A percentile compares a stretch with the other conserved stretches of the same genome.
These are phyloP conservation scores for Drosophila parvula DNA, from an alignment of 1,140 invertebrate genomes.

Conservation along the genomic window DNA sequence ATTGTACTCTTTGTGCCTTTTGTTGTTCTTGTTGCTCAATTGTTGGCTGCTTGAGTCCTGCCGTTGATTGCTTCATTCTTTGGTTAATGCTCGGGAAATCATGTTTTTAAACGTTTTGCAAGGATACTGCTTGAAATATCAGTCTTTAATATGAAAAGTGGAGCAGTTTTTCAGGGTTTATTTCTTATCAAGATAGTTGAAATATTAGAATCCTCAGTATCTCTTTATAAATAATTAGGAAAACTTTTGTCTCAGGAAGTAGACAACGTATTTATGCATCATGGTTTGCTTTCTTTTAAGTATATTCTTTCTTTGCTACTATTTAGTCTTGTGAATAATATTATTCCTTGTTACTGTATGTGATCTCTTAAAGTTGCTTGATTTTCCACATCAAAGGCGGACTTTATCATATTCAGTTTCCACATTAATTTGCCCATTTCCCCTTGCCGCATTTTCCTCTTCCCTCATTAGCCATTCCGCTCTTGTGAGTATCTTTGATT, in stretches of 20 bases:
- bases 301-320: neutral
- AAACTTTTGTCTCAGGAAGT: neutral
- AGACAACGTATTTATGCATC: neutral
- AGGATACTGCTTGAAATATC: neutral
- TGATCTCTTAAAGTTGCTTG: neutral
- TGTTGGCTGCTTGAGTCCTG: constrained; percentile 44
- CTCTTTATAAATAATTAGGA: neutral
- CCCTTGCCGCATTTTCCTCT: neutral
- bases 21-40: constrained; percentile 52
- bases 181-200: neutral
- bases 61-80: constrained; percentile 44
- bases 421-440: constrained; percentile 12
- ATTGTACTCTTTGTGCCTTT: constrained; percentile 61
- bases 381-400: constrained; percentile 17
- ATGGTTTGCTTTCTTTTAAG: too few relatives aligned
- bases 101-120: constrained; percentile 3
- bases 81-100: neutral
- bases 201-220: neutral
- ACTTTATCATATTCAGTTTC: constrained; percentile 5
- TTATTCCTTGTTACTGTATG: neutral
- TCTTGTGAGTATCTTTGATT: constrained; percentile 35
- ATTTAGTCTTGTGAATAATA: neutral
- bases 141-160: neutral
- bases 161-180: neutral
- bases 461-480: constrained; percentile 25